Evolutionary conservation across 2,888 invertebrate genomes (phyloP).

Genomic region (Drosophila leonis): DNA sequence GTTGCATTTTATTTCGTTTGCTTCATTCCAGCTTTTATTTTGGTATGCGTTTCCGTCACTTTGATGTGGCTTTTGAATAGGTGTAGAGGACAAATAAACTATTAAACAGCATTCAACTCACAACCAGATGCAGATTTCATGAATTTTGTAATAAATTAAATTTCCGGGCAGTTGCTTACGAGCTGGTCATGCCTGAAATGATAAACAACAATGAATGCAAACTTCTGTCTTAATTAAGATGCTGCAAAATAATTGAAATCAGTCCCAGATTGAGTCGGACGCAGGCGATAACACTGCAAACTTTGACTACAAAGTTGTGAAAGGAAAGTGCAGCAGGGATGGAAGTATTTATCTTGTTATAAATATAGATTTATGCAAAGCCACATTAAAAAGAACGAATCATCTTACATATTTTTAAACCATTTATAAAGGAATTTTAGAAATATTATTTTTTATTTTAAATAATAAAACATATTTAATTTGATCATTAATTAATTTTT

Average conservation of each 20-base stretch:
- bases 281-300: conserved; percentile 8
- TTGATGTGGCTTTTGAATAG: conserved; percentile 45
- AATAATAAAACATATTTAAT: too few relatives aligned
- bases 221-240: background rate
- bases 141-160: conserved; percentile 18
- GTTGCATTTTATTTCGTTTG: conserved; percentile 10
- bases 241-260: background rate
- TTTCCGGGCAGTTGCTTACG: conserved; percentile 6
- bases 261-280: background rate
- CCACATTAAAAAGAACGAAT: too few relatives aligned
- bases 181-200: background rate
- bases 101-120: background rate
- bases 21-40: conserved; percentile 8
- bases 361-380: background rate
- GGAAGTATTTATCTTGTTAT: background rate
- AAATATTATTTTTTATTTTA: too few relatives aligned
- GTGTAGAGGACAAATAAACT: conserved; percentile 11
- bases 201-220: background rate
- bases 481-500: too few relatives aligned
- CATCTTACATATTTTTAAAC: background rate
- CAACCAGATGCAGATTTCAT: conserved; percentile 3
- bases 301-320: background rate
- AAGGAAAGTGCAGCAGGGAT: background rate
- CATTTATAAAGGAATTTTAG: background rate
- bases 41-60: conserved; percentile 43